Evolutionary conservation across 2,888 invertebrate species (phyloP).

Genomic region (Argyresthia albistria): DNA sequence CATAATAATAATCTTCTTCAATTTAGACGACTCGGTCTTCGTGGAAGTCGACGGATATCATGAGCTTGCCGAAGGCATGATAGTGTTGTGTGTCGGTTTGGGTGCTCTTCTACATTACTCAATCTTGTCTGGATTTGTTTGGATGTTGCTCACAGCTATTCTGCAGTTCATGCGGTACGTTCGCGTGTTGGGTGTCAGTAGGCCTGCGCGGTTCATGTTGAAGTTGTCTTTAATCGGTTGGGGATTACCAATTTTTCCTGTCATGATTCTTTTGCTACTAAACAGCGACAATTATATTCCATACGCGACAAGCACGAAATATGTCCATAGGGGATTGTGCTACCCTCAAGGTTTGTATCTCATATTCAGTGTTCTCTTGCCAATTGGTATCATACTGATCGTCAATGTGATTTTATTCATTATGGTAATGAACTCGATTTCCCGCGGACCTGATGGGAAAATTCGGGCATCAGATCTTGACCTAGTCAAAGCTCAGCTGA

Average conservation of each 20-base stretch:
- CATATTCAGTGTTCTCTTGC: constrained; percentile 62
- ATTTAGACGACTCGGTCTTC: constrained; percentile 39
- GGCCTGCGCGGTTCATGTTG: constrained; percentile 73
- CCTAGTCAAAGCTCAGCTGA: constrained; percentile 60
- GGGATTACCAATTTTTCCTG: constrained; percentile 73
- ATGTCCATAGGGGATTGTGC: constrained; percentile 37
- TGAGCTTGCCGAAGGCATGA: constrained; percentile 25
- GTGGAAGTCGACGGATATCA: constrained; percentile 23
- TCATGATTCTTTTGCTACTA: constrained; percentile 50
- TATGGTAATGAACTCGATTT: constrained; percentile 66
- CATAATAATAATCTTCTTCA: constrained; percentile 49
- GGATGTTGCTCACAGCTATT: constrained; percentile 81
- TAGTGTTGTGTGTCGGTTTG: constrained; percentile 64
- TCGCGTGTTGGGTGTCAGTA: constrained; percentile 71
- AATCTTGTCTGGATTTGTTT: constrained; percentile 77
- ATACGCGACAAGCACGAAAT: neutral
- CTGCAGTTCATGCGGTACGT: constrained; percentile 80
- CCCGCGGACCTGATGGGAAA: constrained; percentile 61
- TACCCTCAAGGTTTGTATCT: constrained; percentile 67
- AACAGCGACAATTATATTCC: constrained; percentile 61
- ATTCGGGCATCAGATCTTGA: constrained; percentile 48
- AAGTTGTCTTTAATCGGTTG: constrained; percentile 76
- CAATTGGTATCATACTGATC: constrained; percentile 61
- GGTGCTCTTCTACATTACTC: constrained; percentile 78
- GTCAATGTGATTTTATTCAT: constrained; percentile 69